phyloP scores from a whole-genome alignment of 2,797 vertebrate species.

The Platalea minor region DNA sequence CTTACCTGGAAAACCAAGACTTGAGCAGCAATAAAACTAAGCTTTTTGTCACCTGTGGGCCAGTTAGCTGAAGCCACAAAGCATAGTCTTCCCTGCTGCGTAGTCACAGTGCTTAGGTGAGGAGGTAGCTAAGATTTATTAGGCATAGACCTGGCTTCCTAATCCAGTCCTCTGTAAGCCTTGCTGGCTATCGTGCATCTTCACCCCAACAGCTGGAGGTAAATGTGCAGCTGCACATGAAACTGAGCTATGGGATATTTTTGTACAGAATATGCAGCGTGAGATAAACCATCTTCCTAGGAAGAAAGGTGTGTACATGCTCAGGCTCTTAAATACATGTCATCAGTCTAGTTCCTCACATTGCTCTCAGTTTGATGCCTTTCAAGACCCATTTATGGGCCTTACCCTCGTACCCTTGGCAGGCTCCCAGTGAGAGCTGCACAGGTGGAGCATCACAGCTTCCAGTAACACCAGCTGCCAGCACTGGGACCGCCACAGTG shows the following conservation, averaged over 20 bases:
- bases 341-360: background rate
- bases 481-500: background rate
- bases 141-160: background rate
- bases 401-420: background rate
- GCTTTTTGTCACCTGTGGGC: background rate
- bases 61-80: background rate
- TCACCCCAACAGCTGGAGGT: background rate
- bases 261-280: background rate
- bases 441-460: background rate
- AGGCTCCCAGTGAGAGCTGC: background rate
- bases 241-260: background rate
- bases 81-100: background rate
- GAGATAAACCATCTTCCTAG: background rate
- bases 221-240: no score
- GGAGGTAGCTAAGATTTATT: background rate
- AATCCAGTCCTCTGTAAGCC: background rate
- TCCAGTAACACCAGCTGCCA: background rate
- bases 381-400: background rate
- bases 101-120: background rate
- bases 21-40: background rate
- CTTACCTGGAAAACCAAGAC: background rate
- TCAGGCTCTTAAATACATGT: fast-evolving
- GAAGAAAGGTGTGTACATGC: background rate
- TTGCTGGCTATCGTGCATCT: background rate
- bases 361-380: background rate